These are phyloP conservation scores for Semaprochilodus insignis DNA, from an alignment of 2,797 vertebrate genomes.

Conservation along the genomic window DNA sequence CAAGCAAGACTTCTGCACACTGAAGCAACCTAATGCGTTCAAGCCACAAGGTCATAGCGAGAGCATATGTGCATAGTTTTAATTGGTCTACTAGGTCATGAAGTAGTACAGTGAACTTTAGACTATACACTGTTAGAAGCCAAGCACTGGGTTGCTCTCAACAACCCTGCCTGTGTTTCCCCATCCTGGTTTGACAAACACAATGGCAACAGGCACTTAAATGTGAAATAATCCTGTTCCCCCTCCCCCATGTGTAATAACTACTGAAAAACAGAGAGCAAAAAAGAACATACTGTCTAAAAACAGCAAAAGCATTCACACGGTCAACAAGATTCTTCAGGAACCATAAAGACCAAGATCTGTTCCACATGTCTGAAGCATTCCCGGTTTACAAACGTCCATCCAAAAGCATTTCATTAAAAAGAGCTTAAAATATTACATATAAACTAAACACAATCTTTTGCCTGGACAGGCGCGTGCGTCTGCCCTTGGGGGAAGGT, in stretches of 20 bases:
- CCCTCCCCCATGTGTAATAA: not conserved
- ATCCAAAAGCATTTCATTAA: constrained; percentile 37
- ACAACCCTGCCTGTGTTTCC: not conserved
- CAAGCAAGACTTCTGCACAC: too few species aligned
- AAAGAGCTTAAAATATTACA: constrained; percentile 9
- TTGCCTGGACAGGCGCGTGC: constrained; percentile 13
- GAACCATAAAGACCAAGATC: constrained; percentile 34
- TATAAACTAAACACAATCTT: not conserved
- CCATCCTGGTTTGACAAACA: constrained; percentile 14
- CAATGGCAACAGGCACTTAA: not conserved
- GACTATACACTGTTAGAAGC: not conserved
- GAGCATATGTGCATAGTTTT: not conserved
- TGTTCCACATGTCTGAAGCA: constrained; percentile 51
- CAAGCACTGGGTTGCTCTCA: not conserved
- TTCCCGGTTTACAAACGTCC: constrained; percentile 40
- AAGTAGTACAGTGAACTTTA: constrained; percentile 31
- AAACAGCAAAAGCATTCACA: not conserved
- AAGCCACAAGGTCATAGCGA: too few species aligned
- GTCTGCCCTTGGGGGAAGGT: not conserved
- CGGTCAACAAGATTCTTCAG: constrained; percentile 13
- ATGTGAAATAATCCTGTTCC: not conserved
- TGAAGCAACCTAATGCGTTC: too few species aligned
- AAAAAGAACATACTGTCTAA: not conserved
- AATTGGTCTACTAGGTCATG: constrained; percentile 18
- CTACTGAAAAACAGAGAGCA: not conserved